Base-by-base conservation (phyloP, 1,140 invertebrate genomes). In the Zeugodacus cucurbitae region DNA sequence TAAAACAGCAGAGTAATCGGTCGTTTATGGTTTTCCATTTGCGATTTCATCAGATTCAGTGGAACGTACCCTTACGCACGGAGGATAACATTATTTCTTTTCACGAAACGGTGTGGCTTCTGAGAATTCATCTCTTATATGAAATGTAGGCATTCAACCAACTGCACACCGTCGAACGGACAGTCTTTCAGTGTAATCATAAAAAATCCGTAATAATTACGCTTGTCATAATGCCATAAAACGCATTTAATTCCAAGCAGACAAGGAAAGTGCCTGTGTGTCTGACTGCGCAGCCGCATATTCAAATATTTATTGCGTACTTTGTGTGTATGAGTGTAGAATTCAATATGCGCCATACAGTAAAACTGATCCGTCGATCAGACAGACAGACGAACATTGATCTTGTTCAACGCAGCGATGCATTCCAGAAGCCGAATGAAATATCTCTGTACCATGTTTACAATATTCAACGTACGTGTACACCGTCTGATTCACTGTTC, bases 401-500 rank as follows among this genome's bases (percentile, higher is more conserved):
- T 82, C 74, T 82, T 82, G 74, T 41, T 22, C 74, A 82, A 82
- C 34, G 14, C 85, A 58, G 57, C 85, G 91, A 91, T 90, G 92
- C 92, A 92, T 93, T 93, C 92, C 92, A 93, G 92, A 92, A 93
- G 92, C 92, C 92, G 91, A 90, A 93, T 92, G 92, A 91, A 89
- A 91, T 90, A 92, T 92, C 91, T 91, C 91, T 91, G 89, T 91
- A 92, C 91, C 91, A 91, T 91, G 90, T 92, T 91, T 90, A 89
- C 90, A 89, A 90, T 89, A 89, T 89, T 90, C 59, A 74, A 82
- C 85, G 37, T 59, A 26, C 85, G 78, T 70, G 37, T 59, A 26
- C 85, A 82, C 26, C 82, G 26, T 57, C 85, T 58, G 57, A 86
- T 86, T 86, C 57, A 86, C 67, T 41, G 67, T 10, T 48, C n/a